phyloP scores from a whole-genome alignment of 2,113 vertebrate genomes.

The Cervus canadensis region DNA sequence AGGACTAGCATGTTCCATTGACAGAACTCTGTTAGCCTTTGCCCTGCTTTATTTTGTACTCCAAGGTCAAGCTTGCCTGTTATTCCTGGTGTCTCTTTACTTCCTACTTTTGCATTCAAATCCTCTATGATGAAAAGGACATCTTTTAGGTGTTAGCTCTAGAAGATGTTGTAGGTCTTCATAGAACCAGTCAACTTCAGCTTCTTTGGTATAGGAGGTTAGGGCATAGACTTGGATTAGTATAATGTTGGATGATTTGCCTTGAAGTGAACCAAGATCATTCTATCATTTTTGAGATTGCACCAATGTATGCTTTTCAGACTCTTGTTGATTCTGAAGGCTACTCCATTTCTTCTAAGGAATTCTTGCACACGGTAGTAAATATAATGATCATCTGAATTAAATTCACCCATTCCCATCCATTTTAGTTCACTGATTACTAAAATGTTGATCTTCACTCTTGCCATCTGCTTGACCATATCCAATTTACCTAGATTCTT shows the following conservation, averaged over 20 bases:
- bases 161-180: not conserved
- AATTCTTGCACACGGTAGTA: not conserved
- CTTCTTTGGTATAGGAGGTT: not conserved
- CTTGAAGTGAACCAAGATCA: not conserved
- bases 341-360: not conserved
- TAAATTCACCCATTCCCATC: not conserved
- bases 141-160: not conserved
- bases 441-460: not conserved
- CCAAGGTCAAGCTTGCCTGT: not conserved
- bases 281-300: not conserved
- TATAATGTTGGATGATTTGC: not conserved
- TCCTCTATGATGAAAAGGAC: not conserved
- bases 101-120: not conserved
- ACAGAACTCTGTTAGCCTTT: not conserved
- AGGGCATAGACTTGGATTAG: not conserved
- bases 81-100: not conserved
- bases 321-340: not conserved
- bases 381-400: not conserved
- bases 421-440: not conserved
- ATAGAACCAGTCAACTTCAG: not conserved
- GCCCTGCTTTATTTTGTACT: not conserved
- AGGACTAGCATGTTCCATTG: not conserved
- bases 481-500: not conserved
- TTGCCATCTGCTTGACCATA: not conserved
- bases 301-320: not conserved